Base-by-base conservation (phyloP, 2,113 vertebrate species). In the Albula glossodonta region DNA sequence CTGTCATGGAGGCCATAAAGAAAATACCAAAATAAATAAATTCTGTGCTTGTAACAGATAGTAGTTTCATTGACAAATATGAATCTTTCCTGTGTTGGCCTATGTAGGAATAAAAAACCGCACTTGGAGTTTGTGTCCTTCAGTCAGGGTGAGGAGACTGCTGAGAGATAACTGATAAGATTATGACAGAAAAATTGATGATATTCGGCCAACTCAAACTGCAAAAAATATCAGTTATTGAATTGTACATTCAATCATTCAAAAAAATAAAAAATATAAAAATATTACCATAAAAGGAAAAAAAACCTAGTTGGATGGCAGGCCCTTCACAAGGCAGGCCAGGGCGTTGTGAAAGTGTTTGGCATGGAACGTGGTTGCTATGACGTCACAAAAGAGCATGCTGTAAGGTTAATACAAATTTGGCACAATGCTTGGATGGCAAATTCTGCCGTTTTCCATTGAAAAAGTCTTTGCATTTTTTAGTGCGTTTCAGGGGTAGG, bases 391-490 rank as follows among this genome's bases (percentile, higher is more conserved):
- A 84, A 41, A 78, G 31, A n/a, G 70, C 70, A 84, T 84, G 83
- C 51, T 56, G 8, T 52, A 91, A 89, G 19, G 41, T 85, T 66
- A 66, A 88, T 83, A 77, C 81, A 90, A 22, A 74, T 83, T 84
- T 94, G 94, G 91, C 91, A 93, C 92, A 87, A 87, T 83, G 48
- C n/a, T 25, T 81, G 60, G 78, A 86, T 66, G 19, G 41, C 70
- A 52, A 77, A 81, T 80, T 88, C 57, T 49, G 12, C 86, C 89
- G 78, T 82, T 41, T 86, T 56, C 53, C 52, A 87, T 78, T 56
- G 10, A 88, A 92, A 80, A 63, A 86, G 53, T 90, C 90, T 84
- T 86, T 86, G 88, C 78, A 66, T 89, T 88, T 82, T 91, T 92
- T 90, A 88, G 89, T 91, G 91, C 83, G 77, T 25, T 51, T 49